phyloP scores from a whole-genome alignment of 2,888 invertebrate species.

The Mesorhabditis belari region DNA sequence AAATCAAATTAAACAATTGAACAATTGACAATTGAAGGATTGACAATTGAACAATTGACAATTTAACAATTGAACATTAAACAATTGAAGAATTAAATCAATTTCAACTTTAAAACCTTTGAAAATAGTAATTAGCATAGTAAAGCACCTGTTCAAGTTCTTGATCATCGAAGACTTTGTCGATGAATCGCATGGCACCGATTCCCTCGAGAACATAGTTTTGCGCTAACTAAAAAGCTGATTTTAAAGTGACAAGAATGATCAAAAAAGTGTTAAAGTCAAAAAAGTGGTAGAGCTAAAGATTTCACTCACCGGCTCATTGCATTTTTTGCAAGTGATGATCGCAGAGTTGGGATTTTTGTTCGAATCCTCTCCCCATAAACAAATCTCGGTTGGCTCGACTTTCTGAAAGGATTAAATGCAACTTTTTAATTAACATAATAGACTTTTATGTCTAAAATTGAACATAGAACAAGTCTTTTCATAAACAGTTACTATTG shows the following conservation, averaged over 20 bases:
- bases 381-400: conserved; percentile 8
- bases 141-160: conserved; percentile 18
- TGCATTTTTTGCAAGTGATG: conserved; percentile 31
- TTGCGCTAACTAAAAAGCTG: conserved; percentile 2
- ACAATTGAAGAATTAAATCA: no score
- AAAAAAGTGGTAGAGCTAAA: no score
- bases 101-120: not conserved
- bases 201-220: conserved; percentile 27
- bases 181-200: conserved; percentile 34
- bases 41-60: no score
- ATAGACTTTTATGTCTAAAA: not conserved
- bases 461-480: not conserved
- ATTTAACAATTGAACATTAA: no score
- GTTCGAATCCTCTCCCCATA: conserved; percentile 27
- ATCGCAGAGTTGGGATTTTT: conserved; percentile 23
- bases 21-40: no score
- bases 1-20: not conserved
- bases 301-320: conserved; percentile 7
- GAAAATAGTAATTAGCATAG: not conserved
- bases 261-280: not conserved
- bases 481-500: not conserved
- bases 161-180: conserved; percentile 20
- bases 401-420: conserved; percentile 6
- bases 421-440: conserved; percentile 2
- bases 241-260: not conserved